phyloP scores from a whole-genome alignment of 2,888 invertebrate genomes.

The Noctua janthe region DNA sequence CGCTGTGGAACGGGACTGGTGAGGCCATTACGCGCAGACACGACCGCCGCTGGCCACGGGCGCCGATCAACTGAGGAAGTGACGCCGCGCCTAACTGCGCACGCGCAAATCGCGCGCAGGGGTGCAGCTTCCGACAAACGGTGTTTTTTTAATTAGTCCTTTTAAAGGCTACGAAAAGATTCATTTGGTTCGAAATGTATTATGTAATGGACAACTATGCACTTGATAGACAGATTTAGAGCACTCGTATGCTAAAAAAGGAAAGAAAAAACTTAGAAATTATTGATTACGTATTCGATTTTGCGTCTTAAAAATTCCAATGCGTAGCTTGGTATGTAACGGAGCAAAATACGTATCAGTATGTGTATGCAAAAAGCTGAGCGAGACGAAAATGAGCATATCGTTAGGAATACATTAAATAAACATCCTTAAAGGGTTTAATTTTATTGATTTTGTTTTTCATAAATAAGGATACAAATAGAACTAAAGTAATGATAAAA shows the following conservation, averaged over 20 bases:
- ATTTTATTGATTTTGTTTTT: too few species aligned
- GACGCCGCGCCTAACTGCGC: slow-evolving; percentile 66
- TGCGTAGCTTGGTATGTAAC: slow-evolving; percentile 35
- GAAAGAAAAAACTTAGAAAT: slow-evolving; percentile 60
- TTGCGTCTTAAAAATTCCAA: slow-evolving; percentile 42
- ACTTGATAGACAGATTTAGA: slow-evolving; percentile 66
- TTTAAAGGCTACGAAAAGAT: slow-evolving; percentile 62
- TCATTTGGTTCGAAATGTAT: slow-evolving; percentile 58
- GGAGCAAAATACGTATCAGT: slow-evolving; percentile 21
- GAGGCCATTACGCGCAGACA: slow-evolving; percentile 83
- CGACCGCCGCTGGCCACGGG: slow-evolving; percentile 83
- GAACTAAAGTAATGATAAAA: too few species aligned
- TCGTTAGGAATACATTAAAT: slow-evolving; percentile 11
- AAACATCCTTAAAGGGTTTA: background rate
- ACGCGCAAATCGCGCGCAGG: slow-evolving; percentile 70
- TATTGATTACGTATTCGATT: slow-evolving; percentile 58
- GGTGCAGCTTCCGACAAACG: slow-evolving; percentile 74
- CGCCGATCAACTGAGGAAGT: slow-evolving; percentile 85
- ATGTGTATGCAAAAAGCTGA: slow-evolving; percentile 37
- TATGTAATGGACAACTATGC: slow-evolving; percentile 61
- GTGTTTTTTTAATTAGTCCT: slow-evolving; percentile 67
- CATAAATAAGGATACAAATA: too few species aligned
- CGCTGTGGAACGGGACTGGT: slow-evolving; percentile 75
- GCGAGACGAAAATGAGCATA: slow-evolving; percentile 12
- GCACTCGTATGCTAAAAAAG: slow-evolving; percentile 59